Evolutionary conservation across 64 coral and sea anemone genomes (phyloP), one percentile per base, ranked within the genome.

Genomic region (Anthopleura sola): DNA sequence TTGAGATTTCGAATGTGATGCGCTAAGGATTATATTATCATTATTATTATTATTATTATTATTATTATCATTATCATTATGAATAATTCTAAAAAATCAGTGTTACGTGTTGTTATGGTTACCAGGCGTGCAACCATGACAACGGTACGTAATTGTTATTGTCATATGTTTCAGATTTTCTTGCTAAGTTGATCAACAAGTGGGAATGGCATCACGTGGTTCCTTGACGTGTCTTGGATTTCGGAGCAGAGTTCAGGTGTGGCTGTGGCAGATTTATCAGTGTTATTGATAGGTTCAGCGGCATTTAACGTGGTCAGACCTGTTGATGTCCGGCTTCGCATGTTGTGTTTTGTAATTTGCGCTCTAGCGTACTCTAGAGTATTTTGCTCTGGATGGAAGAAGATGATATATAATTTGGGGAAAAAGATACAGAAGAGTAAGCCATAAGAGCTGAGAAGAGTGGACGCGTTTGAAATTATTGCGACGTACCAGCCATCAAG

Each of bases 341-440:
- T 83, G 14, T 38, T 83, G 16, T 83, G 82, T 15, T 37, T 83
- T 2, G 83, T 23, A 0, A 91, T 51, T 38, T 91, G 83, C 14
- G 75, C 76, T 55, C 84, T 81, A 6, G 75, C 58, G 29, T 84
- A 84, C 44, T 81, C 40, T 3, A 49, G 28, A 0, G 89, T 91
- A 26, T 91, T 91, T 57, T 86, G 51, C 56, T 91, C 89, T 31
- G 89, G 89, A 15, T 86, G 54, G 10, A 48, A 60, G 17, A 86
- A 26, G 44, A 91, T 82, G 3, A 91, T 83, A 56, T 86, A 91
- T 15, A 91, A 66, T 60, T 91, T 91, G 5, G 89, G 89, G 33
- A 37, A 55, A 68, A 91, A 91, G 83, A 91, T 91, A 29, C 89
- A 91, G 39, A 60, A 18, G 11, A 86, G 56, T 29, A 91, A 49